phyloP scores from a whole-genome alignment of 2,888 invertebrate species.

The Theretra japonica region DNA sequence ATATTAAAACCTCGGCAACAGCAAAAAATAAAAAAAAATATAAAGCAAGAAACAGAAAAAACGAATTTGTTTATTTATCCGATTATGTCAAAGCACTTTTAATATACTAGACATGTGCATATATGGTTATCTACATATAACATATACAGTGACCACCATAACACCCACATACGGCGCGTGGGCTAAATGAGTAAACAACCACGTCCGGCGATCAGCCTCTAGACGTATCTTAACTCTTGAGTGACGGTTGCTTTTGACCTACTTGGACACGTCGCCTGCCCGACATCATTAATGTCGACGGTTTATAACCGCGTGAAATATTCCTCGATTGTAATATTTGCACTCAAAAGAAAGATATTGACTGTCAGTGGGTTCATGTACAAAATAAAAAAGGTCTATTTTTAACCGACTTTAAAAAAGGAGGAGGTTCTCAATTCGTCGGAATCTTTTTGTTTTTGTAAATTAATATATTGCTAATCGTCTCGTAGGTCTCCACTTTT shows the following conservation, averaged over 20 bases:
- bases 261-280: conserved; percentile 38
- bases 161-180: conserved; percentile 66
- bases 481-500: too few relatives aligned
- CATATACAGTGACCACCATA: conserved; percentile 43
- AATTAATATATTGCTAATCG: too few relatives aligned
- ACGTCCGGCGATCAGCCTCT: conserved; percentile 69
- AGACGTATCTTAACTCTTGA: conserved; percentile 53
- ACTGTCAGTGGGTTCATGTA: too few relatives aligned
- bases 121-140: background rate
- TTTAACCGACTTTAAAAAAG: too few relatives aligned
- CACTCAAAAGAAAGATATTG: background rate
- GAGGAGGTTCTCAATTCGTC: too few relatives aligned
- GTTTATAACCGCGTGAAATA: background rate
- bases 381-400: too few relatives aligned
- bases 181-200: conserved; percentile 74
- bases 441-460: too few relatives aligned
- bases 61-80: background rate
- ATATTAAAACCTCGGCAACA: too few relatives aligned
- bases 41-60: background rate
- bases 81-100: background rate
- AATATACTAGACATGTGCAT: background rate
- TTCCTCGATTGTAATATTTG: too few relatives aligned
- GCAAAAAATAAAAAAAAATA: background rate
- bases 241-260: conserved; percentile 57
- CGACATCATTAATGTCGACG: background rate